Evolutionary conservation across 2,888 invertebrate genomes (phyloP).

Genomic region (Dicycla oo): DNA sequence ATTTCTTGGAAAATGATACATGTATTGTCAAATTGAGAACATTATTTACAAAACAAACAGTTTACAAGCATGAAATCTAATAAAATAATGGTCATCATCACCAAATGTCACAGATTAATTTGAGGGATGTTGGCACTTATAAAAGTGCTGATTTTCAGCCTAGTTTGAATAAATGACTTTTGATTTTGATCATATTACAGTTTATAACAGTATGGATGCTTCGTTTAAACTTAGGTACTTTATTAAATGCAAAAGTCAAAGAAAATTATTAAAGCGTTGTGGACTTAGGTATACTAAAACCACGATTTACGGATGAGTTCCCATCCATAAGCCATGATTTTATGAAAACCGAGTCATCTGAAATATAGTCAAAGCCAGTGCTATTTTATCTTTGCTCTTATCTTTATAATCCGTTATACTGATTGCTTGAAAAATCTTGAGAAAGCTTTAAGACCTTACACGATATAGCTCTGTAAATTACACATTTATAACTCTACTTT

Average conservation of each 20-base stretch:
- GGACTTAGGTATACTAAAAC: too few species aligned
- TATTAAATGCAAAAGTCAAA: not conserved
- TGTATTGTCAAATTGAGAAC: not conserved
- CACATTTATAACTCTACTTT: constrained; percentile 70
- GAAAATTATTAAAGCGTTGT: not conserved
- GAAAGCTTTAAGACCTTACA: constrained; percentile 30
- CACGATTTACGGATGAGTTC: too few species aligned
- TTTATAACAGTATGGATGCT: not conserved
- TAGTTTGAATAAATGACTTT: too few species aligned
- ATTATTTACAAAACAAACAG: not conserved
- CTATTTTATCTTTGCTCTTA: not conserved
- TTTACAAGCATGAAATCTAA: not conserved
- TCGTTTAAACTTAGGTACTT: not conserved
- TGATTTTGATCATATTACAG: too few species aligned
- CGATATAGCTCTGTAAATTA: constrained; percentile 64
- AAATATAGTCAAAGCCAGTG: not conserved
- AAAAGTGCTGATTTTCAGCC: too few species aligned
- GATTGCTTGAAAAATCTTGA: constrained; percentile 38
- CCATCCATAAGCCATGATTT: too few species aligned
- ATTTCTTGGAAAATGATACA: not conserved
- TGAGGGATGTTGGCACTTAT: not conserved
- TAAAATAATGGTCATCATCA: too few species aligned
- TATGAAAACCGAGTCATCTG: too few species aligned
- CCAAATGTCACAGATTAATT: not conserved
- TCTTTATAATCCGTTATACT: constrained; percentile 7